phyloP scores from a whole-genome alignment of 2,888 invertebrate genomes.

The Drosophila borborema region DNA sequence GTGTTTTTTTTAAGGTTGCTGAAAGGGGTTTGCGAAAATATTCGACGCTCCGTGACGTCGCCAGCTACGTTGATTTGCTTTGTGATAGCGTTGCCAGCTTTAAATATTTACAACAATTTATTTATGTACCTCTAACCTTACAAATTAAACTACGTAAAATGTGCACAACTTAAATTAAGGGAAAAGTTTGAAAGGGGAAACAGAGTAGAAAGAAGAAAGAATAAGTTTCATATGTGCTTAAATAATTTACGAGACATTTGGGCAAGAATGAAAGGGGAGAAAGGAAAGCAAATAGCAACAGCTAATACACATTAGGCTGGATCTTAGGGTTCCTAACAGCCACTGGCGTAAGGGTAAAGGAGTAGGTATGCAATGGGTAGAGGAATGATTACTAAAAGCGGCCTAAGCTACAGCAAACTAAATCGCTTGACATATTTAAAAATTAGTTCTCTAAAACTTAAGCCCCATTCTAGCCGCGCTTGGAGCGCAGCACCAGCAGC shows the following conservation, averaged over 20 bases:
- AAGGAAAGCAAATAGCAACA: slow-evolving; percentile 14
- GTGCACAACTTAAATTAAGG: slow-evolving; percentile 61
- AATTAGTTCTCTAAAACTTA: slow-evolving; percentile 77
- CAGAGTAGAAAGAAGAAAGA: slow-evolving; percentile 14
- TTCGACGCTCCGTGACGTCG: slow-evolving; percentile 19
- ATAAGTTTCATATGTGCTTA: slow-evolving; percentile 63
- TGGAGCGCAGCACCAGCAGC: slow-evolving; percentile 91
- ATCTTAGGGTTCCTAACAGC: slow-evolving; percentile 45
- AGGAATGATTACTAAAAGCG: slow-evolving; percentile 62
- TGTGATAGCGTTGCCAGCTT: slow-evolving; percentile 49
- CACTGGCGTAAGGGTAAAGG: background rate
- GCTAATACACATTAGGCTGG: slow-evolving; percentile 25
- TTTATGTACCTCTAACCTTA: slow-evolving; percentile 81
- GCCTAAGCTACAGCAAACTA: slow-evolving; percentile 56
- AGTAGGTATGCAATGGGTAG: background rate
- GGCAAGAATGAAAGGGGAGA: slow-evolving; percentile 26
- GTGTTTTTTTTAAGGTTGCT: slow-evolving; percentile 16
- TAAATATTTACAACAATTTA: slow-evolving; percentile 73
- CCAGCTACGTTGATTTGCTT: slow-evolving; percentile 38
- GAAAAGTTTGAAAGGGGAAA: slow-evolving; percentile 30
- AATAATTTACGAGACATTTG: slow-evolving; percentile 79
- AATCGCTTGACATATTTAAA: slow-evolving; percentile 43
- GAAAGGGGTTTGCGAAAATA: slow-evolving; percentile 49
- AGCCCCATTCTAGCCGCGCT: slow-evolving; percentile 91
- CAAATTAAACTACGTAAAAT: slow-evolving; percentile 60